These are phyloP conservation scores for Aphrophora alni DNA, from an alignment of 2,888 invertebrate species.

Conservation along the genomic window DNA sequence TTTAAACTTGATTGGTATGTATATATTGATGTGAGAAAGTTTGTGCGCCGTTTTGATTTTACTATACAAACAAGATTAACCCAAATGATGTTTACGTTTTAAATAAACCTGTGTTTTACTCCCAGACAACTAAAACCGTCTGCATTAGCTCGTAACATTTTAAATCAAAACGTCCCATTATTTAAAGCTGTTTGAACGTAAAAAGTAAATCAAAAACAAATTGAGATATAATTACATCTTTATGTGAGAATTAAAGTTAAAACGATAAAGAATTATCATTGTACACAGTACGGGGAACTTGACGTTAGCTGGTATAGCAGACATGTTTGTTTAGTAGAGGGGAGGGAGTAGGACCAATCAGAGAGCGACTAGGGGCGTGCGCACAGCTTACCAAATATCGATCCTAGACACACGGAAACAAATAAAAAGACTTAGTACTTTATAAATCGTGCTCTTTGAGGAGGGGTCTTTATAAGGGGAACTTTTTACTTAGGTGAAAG, in stretches of 20 bases:
- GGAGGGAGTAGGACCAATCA: not conserved
- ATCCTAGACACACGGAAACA: not conserved
- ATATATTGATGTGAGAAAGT: too few relatives aligned
- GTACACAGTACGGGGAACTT: not conserved
- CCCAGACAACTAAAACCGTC: not conserved
- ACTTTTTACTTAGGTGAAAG: slow-evolving; percentile 2
- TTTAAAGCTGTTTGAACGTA: not conserved
- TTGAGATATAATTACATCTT: slow-evolving; percentile 9
- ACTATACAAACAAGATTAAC: too few relatives aligned
- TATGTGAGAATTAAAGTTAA: slow-evolving; percentile 9
- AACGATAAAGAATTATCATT: slow-evolving; percentile 9
- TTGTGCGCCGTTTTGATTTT: too few relatives aligned
- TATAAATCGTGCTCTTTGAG: not conserved
- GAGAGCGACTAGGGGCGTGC: slow-evolving; percentile 2
- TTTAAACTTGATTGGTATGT: too few relatives aligned
- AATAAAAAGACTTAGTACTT: not conserved
- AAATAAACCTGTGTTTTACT: too few relatives aligned
- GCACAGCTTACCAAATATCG: slow-evolving; percentile 2
- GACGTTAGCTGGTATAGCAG: slow-evolving; percentile 5
- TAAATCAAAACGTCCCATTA: not conserved
- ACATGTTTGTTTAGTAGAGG: not conserved
- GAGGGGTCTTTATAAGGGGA: not conserved
- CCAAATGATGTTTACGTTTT: too few relatives aligned
- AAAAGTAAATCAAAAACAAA: slow-evolving; percentile 1
- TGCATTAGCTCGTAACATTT: not conserved